Conservation (phyloP, 2,888 invertebrate species). For the Lepidochitona cinerea region DNA sequence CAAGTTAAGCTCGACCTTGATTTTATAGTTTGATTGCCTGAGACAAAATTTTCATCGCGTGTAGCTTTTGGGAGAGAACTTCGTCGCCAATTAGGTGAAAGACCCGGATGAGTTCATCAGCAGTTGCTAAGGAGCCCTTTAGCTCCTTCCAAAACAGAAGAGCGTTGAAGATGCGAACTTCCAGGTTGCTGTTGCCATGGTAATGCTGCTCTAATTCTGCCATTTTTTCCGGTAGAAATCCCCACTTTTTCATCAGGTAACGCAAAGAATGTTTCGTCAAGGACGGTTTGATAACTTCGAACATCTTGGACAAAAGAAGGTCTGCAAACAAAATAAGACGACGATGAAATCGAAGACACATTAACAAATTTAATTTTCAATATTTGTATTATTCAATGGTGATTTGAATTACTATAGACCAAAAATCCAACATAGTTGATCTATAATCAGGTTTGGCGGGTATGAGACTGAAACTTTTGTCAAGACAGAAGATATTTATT, state of each 20-base stretch:
- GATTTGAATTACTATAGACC: no score
- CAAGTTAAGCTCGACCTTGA: background rate
- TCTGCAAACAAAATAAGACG: no score
- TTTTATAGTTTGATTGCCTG: constrained; percentile 28
- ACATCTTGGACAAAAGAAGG: constrained; percentile 55
- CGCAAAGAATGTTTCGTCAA: constrained; percentile 64
- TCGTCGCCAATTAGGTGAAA: constrained; percentile 63
- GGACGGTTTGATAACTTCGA: constrained; percentile 51
- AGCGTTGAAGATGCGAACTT: constrained; percentile 53
- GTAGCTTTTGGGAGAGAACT: constrained; percentile 43
- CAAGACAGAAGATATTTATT: no score
- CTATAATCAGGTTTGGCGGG: no score
- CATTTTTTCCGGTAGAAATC: constrained; percentile 59
- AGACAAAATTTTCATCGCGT: constrained; percentile 54
- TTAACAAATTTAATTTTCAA: no score
- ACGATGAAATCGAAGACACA: no score
- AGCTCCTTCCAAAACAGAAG: constrained; percentile 58
- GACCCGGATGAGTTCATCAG: constrained; percentile 62
- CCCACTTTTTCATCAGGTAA: constrained; percentile 62
- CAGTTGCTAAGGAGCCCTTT: constrained; percentile 51
- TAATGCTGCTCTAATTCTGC: constrained; percentile 61
- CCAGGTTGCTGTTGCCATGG: constrained; percentile 59
- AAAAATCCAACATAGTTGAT: no score
- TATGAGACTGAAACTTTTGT: no score
- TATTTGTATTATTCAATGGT: no score